Evolutionary conservation across 2,888 invertebrate genomes (phyloP).

Genomic region (Euclidia mi): DNA sequence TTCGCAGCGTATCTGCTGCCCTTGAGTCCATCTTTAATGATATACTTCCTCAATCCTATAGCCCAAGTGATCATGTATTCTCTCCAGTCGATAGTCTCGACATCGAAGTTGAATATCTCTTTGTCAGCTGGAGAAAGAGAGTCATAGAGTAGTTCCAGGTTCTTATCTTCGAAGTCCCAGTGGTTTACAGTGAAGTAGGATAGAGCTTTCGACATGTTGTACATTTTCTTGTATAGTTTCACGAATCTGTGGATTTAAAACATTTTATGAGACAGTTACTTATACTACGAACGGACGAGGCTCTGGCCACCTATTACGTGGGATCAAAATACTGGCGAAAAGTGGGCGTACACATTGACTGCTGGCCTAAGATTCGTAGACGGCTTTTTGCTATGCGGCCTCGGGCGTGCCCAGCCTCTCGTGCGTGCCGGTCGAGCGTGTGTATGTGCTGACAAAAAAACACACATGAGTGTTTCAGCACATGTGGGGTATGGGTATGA

Average conservation of each 20-base stretch:
- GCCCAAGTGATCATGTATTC: constrained; percentile 47
- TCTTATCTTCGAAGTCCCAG: constrained; percentile 58
- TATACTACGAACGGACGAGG: too few relatives aligned
- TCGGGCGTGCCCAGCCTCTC: too few relatives aligned
- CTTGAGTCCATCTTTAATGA: constrained; percentile 57
- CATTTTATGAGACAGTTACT: neutral
- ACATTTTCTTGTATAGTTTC: constrained; percentile 50
- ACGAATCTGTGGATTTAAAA: constrained; percentile 45
- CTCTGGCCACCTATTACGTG: too few relatives aligned
- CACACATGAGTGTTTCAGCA: too few relatives aligned
- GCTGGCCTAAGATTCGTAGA: too few relatives aligned
- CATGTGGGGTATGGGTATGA: too few relatives aligned
- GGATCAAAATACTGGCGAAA: too few relatives aligned
- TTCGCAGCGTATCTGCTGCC: constrained; percentile 30
- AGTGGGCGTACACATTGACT: too few relatives aligned
- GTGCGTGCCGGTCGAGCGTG: too few relatives aligned
- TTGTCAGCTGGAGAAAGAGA: constrained; percentile 48
- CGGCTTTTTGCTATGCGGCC: too few relatives aligned
- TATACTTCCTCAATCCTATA: constrained; percentile 57
- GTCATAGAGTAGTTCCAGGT: constrained; percentile 38
- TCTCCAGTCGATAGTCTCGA: constrained; percentile 41
- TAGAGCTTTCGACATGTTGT: constrained; percentile 43
- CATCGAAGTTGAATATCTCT: constrained; percentile 60
- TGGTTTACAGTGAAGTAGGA: constrained; percentile 50
- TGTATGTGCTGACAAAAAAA: too few relatives aligned